These are phyloP conservation scores for Seriola aureovittata DNA, from an alignment of 2,113 vertebrate genomes.

Conservation along the genomic window DNA sequence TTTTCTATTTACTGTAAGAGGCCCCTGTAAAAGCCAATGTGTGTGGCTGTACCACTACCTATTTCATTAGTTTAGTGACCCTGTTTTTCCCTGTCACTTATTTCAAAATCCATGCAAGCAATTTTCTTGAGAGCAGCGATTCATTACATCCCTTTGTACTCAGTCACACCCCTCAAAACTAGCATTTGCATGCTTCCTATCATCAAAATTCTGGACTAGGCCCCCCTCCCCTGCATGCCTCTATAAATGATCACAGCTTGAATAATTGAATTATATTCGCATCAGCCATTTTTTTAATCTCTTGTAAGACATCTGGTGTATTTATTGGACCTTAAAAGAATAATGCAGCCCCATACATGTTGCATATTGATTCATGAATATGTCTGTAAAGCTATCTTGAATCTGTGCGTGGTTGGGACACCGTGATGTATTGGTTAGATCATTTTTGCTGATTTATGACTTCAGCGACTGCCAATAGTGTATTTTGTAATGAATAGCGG, in stretches of 20 bases:
- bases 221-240: neutral
- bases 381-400: neutral
- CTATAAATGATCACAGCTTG: slow-evolving; percentile 3
- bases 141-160: slow-evolving; percentile 1
- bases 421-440: neutral
- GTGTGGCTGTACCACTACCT: neutral
- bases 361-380: slow-evolving; percentile 1
- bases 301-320: slow-evolving; percentile 3
- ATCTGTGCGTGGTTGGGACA: neutral
- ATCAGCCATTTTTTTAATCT: neutral
- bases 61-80: neutral
- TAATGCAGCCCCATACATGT: neutral
- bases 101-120: neutral
- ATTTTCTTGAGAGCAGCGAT: neutral
- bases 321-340: slow-evolving; percentile 22
- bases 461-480: neutral
- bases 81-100: neutral
- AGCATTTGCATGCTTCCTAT: neutral
- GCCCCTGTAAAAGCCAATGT: neutral
- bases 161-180: neutral
- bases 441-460: neutral
- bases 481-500: neutral
- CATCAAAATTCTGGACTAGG: neutral
- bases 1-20: neutral
- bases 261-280: neutral